Base-by-base conservation (phyloP, 2,113 vertebrate species). In the Tautogolabrus adspersus region DNA sequence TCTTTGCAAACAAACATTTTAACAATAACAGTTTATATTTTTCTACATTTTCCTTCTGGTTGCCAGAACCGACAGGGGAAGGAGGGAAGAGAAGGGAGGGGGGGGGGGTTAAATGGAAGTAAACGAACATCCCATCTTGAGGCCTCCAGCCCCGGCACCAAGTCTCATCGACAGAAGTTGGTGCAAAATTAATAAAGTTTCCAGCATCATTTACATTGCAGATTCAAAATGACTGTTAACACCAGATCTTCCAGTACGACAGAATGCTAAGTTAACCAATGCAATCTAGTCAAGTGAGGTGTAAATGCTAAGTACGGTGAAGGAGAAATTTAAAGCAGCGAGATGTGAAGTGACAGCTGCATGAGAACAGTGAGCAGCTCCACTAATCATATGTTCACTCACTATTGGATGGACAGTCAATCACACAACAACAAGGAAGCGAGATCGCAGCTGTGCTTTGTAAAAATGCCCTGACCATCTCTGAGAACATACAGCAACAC, bases 1-100 rank as follows among this genome's bases (percentile, higher is more conserved):
- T 94, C 90, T 93, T 84, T 88, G 88, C 94, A 94, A 94, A 93
- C 92, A 94, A 95, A 94, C 94, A 94, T 94, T 92, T 93, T 93
- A 94, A 93, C 93, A 94, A 94, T 93, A 94, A 94, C 89, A 92
- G 91, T 94, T 94, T 89, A 92, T 92, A 91, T 91, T 92, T 91
- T 91, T 82, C 78, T 87, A 85, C 84, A 83, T 91, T 93, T 83
- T 89, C 75, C 88, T 91, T 89, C 91, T 90, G 88, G 68, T 84
- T 91, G 86, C 79, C 76, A 87, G 82, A 88, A 77, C 63, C 72
- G 59, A 89, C 82, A 81, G 66, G 79, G 82, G 81, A 82, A 66
- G 79, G 73, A 71, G 58, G 69, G 75, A 34, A 57, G 77, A 77
- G 82, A 40, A 52, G 65, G 68, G 19, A n/a, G 19, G 49, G 49